These are phyloP conservation scores for Crocuta crocuta DNA, from an alignment of 2,113 vertebrate species.

Conservation along the genomic window DNA sequence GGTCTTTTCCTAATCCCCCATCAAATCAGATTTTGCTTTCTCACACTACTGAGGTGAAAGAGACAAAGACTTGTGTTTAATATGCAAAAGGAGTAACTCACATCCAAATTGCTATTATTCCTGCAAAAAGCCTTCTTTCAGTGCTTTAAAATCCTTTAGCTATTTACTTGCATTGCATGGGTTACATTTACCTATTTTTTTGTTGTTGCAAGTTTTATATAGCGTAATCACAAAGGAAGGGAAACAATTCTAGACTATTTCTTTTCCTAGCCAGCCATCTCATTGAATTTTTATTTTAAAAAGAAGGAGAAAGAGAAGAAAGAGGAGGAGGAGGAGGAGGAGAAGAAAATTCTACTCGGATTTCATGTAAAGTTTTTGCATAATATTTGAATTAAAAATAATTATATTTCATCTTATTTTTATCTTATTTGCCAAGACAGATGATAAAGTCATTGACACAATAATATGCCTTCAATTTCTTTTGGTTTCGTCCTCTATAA, in stretches of 20 bases:
- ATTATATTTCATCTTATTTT: neutral
- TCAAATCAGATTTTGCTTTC: slow-evolving; percentile 71
- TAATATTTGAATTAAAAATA: neutral
- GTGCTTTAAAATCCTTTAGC: slow-evolving; percentile 13
- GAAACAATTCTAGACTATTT: neutral
- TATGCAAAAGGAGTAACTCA: slow-evolving; percentile 61
- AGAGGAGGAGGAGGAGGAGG: neutral
- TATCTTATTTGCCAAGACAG: neutral
- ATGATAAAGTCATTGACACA: neutral
- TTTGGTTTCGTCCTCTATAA: slow-evolving; percentile 15
- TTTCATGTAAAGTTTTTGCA: slow-evolving; percentile 35
- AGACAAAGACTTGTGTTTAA: slow-evolving; percentile 67
- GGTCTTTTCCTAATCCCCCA: slow-evolving; percentile 40
- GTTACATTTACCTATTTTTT: slow-evolving; percentile 61
- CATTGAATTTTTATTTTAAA: slow-evolving; percentile 35
- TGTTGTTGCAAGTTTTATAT: slow-evolving; percentile 34
- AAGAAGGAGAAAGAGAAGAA: neutral
- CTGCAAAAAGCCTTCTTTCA: slow-evolving; percentile 31
- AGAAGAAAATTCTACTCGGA: neutral
- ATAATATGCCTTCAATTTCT: neutral
- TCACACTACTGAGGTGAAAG: slow-evolving; percentile 59
- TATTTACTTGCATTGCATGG: slow-evolving; percentile 37
- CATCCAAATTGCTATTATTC: slow-evolving; percentile 48
- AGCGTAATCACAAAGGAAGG: slow-evolving; percentile 24
- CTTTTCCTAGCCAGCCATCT: neutral